phyloP scores from a whole-genome alignment of 2,888 invertebrate genomes.

The Epirrhoe tristata region DNA sequence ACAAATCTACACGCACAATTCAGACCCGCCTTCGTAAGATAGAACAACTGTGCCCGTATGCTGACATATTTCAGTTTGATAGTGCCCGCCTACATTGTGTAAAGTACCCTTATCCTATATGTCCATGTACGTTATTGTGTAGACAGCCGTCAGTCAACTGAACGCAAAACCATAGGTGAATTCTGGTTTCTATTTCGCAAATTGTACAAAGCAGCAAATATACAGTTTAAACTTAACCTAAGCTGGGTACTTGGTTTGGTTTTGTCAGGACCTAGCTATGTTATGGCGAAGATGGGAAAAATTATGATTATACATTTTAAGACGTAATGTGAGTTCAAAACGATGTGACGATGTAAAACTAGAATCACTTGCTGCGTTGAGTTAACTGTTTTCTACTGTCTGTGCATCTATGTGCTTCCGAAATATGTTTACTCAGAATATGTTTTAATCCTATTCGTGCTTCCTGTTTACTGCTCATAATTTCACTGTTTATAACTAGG shows the following conservation, averaged over 20 bases:
- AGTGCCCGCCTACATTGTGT: background rate
- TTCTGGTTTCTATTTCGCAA: background rate
- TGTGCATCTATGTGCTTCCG: conserved; percentile 34
- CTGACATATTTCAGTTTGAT: background rate
- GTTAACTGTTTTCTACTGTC: conserved; percentile 6
- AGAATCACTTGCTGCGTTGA: background rate
- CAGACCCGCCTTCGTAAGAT: too few species aligned
- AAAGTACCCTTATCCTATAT: background rate
- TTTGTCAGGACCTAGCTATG: too few species aligned
- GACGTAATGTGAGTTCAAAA: too few species aligned
- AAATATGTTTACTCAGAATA: conserved; percentile 46
- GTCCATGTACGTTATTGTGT: background rate
- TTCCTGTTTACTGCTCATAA: conserved; percentile 44
- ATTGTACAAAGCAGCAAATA: background rate
- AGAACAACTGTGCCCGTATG: background rate
- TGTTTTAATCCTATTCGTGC: conserved; percentile 46
- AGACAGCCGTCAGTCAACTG: background rate
- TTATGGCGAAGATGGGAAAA: too few species aligned
- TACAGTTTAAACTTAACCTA: background rate
- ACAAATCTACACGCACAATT: too few species aligned
- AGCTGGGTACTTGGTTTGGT: too few species aligned
- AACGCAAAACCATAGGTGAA: background rate
- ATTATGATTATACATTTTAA: too few species aligned
- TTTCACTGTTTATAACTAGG: conserved; percentile 37
- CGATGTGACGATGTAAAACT: too few species aligned